Base-by-base conservation (phyloP, 2,797 vertebrate genomes). In the Spheniscus humboldti region DNA sequence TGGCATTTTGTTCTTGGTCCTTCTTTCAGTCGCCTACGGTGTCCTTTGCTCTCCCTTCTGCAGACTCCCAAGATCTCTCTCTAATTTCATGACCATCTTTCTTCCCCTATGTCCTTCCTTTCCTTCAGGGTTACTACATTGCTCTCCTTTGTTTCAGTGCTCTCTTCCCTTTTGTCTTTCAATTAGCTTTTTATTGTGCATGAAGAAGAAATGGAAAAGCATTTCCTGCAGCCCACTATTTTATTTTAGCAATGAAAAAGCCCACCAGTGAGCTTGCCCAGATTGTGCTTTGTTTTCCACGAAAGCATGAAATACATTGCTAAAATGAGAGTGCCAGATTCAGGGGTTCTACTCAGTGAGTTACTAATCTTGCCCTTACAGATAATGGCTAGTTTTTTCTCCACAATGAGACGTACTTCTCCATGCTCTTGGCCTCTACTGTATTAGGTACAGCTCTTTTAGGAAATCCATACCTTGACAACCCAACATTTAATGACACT, bases 21-120 rank as follows among this genome's bases (percentile, higher is more conserved):
- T 86, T 78, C 57, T 88, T 87, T 76, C 45, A 45, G 7, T 55
- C 20, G 1, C n/a, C 33, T 37, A 0, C 13, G 3, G 9, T 24
- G 31, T 62, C 28, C 41, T 85, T 74, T 78, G 20, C 45, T 84
- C 27, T 94, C 23, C 37, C 5, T 86, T 76, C 13, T 82, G 50
- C 39, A 43, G 50, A 73, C 3, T 69, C 37, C 10, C 11, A 82
- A 60, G 55, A 13, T 19, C 22, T 88, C 12, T 43, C 63, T 63
- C 39, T 64, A 56, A 50, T n/a, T 52, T 81, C 28, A 66, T 45
- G 0, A 31, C 5, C 24, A 23, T 37, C 30, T 63, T 64, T 87
- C 41, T 64, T 35, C 8, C 37, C 8, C 10, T 63, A 11, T 0
- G 0, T 60, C 39, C 71, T 83, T 37, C 10, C 14, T 55, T 68